Evolutionary conservation across 2,113 vertebrate species (phyloP).

Genomic region (Stegostoma tigrinum): DNA sequence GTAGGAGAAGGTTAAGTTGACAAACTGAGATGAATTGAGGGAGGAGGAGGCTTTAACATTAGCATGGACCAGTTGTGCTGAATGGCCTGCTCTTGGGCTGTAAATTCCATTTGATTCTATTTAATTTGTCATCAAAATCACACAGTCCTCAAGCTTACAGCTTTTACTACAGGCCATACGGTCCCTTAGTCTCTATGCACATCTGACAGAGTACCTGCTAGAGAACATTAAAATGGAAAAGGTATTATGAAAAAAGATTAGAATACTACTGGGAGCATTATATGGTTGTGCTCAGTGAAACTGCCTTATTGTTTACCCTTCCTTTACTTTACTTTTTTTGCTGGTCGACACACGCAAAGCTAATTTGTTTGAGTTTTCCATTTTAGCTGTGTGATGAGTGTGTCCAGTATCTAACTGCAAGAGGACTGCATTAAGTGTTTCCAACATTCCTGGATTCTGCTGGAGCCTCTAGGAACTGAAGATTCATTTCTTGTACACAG

Average conservation of each 20-base stretch:
- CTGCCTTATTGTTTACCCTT: not conserved
- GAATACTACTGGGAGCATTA: not conserved
- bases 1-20: not conserved
- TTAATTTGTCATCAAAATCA: not conserved
- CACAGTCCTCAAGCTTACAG: not conserved
- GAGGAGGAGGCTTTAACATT: not conserved
- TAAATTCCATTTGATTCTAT: not conserved
- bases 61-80: not conserved
- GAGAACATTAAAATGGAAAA: not conserved
- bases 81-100: not conserved
- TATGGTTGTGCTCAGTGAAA: not conserved
- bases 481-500: not conserved
- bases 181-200: not conserved
- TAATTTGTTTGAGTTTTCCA: constrained; percentile 16
- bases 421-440: not conserved
- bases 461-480: not conserved
- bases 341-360: not conserved
- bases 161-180: not conserved
- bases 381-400: not conserved
- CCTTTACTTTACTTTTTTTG: not conserved
- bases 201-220: not conserved
- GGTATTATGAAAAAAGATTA: not conserved
- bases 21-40: not conserved
- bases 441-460: not conserved
- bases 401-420: not conserved